Conservation (phyloP, 2,113 vertebrate genomes). For the Xiphophorus couchianus region DNA sequence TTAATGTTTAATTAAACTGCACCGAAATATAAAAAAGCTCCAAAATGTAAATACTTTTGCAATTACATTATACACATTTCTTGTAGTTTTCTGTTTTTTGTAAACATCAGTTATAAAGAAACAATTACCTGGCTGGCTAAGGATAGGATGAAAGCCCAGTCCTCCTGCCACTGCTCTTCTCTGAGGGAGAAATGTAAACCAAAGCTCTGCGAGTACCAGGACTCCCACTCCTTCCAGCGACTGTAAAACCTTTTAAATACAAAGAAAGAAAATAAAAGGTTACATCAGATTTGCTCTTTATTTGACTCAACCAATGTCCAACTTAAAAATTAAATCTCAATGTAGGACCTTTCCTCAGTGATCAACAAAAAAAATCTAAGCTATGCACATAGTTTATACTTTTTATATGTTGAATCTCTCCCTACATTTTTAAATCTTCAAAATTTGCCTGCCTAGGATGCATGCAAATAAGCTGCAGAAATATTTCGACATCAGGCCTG, state of each 20-base stretch:
- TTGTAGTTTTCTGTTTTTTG: neutral
- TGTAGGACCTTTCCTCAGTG: too few species aligned
- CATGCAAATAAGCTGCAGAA: neutral
- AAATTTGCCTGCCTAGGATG: neutral
- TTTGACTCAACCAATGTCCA: neutral
- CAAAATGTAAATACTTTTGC: too few species aligned
- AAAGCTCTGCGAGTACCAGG: conserved; percentile 98
- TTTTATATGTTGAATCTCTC: neutral
- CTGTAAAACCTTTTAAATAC: conserved; percentile 91
- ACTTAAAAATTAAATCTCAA: neutral
- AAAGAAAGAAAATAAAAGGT: neutral
- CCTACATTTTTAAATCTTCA: neutral
- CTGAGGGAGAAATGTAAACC: conserved; percentile 96
- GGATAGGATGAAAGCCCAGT: conserved; percentile 98
- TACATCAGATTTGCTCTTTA: neutral
- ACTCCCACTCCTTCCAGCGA: conserved; percentile 99
- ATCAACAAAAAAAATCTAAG: neutral
- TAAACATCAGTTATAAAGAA: neutral
- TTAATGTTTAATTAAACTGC: too few species aligned
- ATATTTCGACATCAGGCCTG: neutral
- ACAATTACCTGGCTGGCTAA: conserved; percentile 95
- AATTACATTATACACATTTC: too few species aligned
- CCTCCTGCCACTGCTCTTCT: conserved; percentile 99
- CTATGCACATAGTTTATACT: neutral
- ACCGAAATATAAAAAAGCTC: too few species aligned